A percentile compares a stretch with the other conserved stretches of the same genome.
Evolutionary conservation across 2,888 invertebrate genomes (phyloP).

Genomic region (Cancer borealis): DNA sequence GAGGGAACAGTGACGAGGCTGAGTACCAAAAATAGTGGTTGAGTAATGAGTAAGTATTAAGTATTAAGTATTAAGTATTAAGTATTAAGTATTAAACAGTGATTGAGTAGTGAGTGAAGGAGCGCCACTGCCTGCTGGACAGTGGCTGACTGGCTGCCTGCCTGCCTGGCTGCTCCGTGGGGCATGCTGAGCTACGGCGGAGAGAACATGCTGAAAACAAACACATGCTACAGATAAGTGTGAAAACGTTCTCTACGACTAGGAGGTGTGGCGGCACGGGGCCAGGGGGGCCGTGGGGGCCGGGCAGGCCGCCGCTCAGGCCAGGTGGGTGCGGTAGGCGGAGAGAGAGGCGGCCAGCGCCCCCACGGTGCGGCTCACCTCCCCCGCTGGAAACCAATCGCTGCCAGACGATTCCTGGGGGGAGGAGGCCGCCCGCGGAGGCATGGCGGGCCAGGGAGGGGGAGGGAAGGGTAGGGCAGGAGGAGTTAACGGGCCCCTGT

Average conservation of each 20-base stretch:
- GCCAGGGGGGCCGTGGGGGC: background rate
- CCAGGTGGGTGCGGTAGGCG: conserved; percentile 70
- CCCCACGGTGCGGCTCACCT: conserved; percentile 73
- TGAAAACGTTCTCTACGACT: conserved; percentile 38
- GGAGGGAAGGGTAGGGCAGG: conserved; percentile 61
- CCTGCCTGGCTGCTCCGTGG: conserved; percentile 22
- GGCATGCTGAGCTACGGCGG: conserved; percentile 37
- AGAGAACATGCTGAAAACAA: conserved; percentile 42
- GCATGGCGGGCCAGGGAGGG: conserved; percentile 61
- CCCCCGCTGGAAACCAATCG: conserved; percentile 69
- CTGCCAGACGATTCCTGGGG: conserved; percentile 55
- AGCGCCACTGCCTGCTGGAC: conserved; percentile 33
- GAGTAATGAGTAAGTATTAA: conserved; percentile 17
- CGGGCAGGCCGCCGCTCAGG: conserved; percentile 47
- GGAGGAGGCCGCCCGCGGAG: conserved; percentile 58
- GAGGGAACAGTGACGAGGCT: conserved; percentile 43
- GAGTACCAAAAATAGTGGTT: conserved; percentile 30
- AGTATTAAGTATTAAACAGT: background rate
- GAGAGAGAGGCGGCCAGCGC: conserved; percentile 71
- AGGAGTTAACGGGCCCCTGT: conserved; percentile 56
- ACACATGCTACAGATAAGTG: conserved; percentile 40
- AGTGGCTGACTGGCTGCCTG: conserved; percentile 41
- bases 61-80: conserved; percentile 9
- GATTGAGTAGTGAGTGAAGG: conserved; percentile 44
- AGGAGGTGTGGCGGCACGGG: conserved; percentile 31